Conservation (phyloP, 2,888 invertebrate genomes). For the Plusia festucae region DNA sequence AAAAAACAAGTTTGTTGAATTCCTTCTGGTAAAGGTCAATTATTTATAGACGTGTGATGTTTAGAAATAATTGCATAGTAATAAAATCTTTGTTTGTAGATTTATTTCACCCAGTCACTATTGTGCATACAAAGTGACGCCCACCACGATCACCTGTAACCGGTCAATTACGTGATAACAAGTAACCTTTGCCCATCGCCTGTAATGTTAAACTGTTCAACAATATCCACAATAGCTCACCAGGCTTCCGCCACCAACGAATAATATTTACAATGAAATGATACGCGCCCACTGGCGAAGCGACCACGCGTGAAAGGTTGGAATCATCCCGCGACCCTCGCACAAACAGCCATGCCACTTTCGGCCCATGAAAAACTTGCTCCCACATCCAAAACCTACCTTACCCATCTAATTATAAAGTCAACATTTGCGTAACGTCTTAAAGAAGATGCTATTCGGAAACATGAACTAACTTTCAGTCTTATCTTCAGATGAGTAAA, state of each 20-base stretch:
- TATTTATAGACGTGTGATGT: no score
- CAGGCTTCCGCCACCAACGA: slow-evolving; percentile 38
- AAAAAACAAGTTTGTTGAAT: no score
- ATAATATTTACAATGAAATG: slow-evolving; percentile 38
- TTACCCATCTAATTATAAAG: slow-evolving; percentile 14
- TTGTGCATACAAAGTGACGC: slow-evolving; percentile 18
- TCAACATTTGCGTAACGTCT: slow-evolving; percentile 26
- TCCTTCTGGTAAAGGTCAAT: no score
- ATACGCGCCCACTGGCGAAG: slow-evolving; percentile 77
- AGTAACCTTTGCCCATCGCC: slow-evolving; percentile 32
- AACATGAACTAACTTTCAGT: slow-evolving; percentile 61
- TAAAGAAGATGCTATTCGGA: slow-evolving; percentile 20
- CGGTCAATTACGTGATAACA: slow-evolving; percentile 51
- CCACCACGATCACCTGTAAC: slow-evolving; percentile 20
- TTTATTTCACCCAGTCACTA: slow-evolving; percentile 35
- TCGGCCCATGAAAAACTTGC: slow-evolving; percentile 53
- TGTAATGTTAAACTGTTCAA: slow-evolving; percentile 35
- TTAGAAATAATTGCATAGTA: not conserved
- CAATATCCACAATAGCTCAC: slow-evolving; percentile 45
- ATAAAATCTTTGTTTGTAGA: slow-evolving; percentile 11
- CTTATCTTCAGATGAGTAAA: slow-evolving; percentile 59
- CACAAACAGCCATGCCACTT: slow-evolving; percentile 74
- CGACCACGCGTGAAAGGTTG: slow-evolving; percentile 87
- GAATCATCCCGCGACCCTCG: slow-evolving; percentile 87
- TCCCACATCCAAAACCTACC: slow-evolving; percentile 31